These are phyloP conservation scores for Tragelaphus scriptus DNA, from an alignment of 2,113 vertebrate species.

Conservation along the genomic window DNA sequence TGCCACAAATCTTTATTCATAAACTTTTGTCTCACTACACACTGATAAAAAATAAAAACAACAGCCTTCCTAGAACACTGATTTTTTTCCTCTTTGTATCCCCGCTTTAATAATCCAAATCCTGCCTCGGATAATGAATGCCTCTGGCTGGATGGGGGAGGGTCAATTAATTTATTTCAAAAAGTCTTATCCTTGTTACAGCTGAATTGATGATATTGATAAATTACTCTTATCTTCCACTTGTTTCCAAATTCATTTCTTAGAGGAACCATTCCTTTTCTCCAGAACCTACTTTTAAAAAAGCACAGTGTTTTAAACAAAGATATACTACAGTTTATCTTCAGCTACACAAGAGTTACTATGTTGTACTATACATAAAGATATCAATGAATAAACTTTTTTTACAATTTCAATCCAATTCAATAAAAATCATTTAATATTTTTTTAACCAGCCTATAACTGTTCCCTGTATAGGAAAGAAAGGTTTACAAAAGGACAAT, in stretches of 20 bases:
- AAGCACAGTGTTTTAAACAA: conserved; percentile 37
- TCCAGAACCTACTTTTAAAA: conserved; percentile 38
- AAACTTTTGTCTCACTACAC: not conserved
- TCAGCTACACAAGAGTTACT: not conserved
- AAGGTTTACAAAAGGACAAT: not conserved
- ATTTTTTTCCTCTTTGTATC: conserved; percentile 19
- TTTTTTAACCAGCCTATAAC: not conserved
- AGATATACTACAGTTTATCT: conserved; percentile 26
- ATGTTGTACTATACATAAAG: not conserved
- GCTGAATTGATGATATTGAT: conserved; percentile 43
- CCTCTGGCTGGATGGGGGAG: conserved; percentile 9
- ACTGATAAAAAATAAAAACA: not conserved
- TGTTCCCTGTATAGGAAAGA: not conserved
- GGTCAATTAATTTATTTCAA: conserved; percentile 60
- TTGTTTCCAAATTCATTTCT: conserved; percentile 33
- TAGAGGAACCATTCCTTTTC: conserved; percentile 19
- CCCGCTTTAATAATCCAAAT: conserved; percentile 48
- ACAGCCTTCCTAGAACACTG: not conserved
- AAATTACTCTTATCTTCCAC: conserved; percentile 32
- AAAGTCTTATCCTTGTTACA: conserved; percentile 24
- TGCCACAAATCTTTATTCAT: conserved; percentile 21
- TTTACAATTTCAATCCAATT: not conserved
- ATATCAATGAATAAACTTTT: not conserved
- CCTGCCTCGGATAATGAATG: conserved; percentile 33
- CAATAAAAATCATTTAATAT: not conserved